Base-by-base conservation (phyloP, 2,888 invertebrate species). In the Operophtera brumata region DNA sequence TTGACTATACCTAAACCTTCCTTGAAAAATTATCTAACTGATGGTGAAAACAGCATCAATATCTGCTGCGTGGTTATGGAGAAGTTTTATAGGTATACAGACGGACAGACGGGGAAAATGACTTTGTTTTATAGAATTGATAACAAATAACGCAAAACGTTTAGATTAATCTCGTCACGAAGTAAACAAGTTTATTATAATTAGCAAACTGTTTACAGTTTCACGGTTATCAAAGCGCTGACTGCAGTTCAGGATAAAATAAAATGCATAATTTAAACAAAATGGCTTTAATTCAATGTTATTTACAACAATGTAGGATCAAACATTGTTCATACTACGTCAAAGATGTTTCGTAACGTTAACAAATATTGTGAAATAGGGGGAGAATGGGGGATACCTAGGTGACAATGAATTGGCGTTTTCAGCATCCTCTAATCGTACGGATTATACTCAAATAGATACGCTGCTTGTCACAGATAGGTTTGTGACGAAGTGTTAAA, bases 351-450 rank as follows among this genome's bases (percentile, higher is more conserved):
- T 36, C 59, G 49, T 46, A 49, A 55, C 44, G 45, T 66, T 64
- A 52, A 46, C 36, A 42, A 57, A 65, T 53, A 44, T 64, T 61
- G 65, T 49, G 62, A 61, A 58, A 61, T 45, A 47, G 53, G 37
- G 13, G 26, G 11, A 44, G 8, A 14, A 34, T 32, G 5, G 9
- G n/a, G 36, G 25, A 12, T 43, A 44, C 14, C 12, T 26, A 39
- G 9, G 11, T 26, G 25, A 6, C 8, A 28, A 42, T 26, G 39
- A 26, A 40, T 40, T n/a, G 25, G 7, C 26, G n/a, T 28, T 12
- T 41, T 28, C 41, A 26, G 9, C 10, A 10, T 12, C 1, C 30
- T 8, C 9, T 9, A 30, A 30, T 30, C 7, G 8, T 30, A 30
- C n/a, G n/a, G 30, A 30, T 30, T 20, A 20, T 2, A 30, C 30